These are phyloP conservation scores for Melopsittacus undulatus DNA, from an alignment of 2,797 vertebrate genomes.

Conservation along the genomic window DNA sequence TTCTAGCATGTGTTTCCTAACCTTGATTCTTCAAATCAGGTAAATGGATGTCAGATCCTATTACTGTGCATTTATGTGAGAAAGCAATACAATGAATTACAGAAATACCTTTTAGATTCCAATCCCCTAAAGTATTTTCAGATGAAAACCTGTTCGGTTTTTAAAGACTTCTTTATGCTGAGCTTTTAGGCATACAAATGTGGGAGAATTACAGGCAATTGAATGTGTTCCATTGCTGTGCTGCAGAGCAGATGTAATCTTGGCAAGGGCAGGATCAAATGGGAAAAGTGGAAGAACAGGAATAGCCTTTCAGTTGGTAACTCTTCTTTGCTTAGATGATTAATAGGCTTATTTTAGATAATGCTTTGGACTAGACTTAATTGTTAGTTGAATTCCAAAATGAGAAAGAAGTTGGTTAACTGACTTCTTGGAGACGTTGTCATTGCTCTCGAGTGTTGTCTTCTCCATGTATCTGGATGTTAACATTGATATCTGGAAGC, in stretches of 20 bases:
- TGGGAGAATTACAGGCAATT: background rate
- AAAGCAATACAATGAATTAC: background rate
- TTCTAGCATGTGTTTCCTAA: background rate
- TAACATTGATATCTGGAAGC: background rate
- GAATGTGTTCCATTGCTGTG: background rate
- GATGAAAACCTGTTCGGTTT: background rate
- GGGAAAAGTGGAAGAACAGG: background rate
- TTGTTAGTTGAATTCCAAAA: background rate
- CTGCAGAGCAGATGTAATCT: background rate
- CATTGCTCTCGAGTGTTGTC: background rate
- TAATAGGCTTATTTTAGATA: background rate
- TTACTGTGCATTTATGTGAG: background rate
- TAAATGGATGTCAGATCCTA: background rate
- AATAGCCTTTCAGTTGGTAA: background rate
- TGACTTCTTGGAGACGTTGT: background rate
- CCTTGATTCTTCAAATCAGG: background rate
- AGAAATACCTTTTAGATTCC: background rate
- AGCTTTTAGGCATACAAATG: background rate
- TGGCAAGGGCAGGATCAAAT: background rate
- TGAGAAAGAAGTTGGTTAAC: background rate
- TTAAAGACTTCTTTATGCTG: background rate
- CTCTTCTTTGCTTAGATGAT: background rate
- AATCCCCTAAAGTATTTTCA: background rate
- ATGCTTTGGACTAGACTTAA: background rate
- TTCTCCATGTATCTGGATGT: background rate